These are phyloP conservation scores for Pegoplata infirma DNA, from an alignment of 2,888 invertebrate genomes.

Conservation along the genomic window DNA sequence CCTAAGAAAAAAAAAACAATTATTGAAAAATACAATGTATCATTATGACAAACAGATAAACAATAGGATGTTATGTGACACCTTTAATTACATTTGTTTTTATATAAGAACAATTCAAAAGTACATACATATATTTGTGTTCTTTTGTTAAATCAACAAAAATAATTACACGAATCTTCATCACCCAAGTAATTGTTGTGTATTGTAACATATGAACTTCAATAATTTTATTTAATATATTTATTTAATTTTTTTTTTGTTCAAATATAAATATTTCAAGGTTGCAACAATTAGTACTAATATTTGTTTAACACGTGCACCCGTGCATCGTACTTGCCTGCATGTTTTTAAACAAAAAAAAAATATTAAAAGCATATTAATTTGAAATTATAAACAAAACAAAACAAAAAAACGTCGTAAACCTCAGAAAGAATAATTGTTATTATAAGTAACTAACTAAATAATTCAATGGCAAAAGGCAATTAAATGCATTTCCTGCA, in stretches of 20 bases:
- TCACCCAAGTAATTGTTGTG: background rate
- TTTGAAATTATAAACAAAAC: constrained; percentile 9
- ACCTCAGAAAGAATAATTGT: constrained; percentile 18
- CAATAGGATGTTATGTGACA: constrained; percentile 50
- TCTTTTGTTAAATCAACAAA: background rate
- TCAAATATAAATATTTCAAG: constrained; percentile 46
- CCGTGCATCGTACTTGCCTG: constrained; percentile 21
- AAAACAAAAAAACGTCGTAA: constrained; percentile 25
- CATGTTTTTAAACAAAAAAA: constrained; percentile 47
- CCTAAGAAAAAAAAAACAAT: no score
- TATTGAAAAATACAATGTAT: no score
- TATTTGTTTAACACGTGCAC: constrained; percentile 56
- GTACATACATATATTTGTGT: constrained; percentile 7
- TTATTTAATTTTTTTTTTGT: background rate
- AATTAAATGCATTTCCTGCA: constrained; percentile 60
- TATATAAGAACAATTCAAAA: constrained; percentile 13
- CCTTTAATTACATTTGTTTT: constrained; percentile 26
- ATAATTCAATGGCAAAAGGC: constrained; percentile 41
- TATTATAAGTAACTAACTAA: background rate
- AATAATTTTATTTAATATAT: background rate
- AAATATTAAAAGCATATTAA: constrained; percentile 44
- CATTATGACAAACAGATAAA: no score
- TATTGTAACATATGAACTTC: background rate
- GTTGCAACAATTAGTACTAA: constrained; percentile 58
- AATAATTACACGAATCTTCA: constrained; percentile 18